These are phyloP conservation scores for Apodemia zela DNA, from an alignment of 2,888 invertebrate genomes.

Conservation along the genomic window DNA sequence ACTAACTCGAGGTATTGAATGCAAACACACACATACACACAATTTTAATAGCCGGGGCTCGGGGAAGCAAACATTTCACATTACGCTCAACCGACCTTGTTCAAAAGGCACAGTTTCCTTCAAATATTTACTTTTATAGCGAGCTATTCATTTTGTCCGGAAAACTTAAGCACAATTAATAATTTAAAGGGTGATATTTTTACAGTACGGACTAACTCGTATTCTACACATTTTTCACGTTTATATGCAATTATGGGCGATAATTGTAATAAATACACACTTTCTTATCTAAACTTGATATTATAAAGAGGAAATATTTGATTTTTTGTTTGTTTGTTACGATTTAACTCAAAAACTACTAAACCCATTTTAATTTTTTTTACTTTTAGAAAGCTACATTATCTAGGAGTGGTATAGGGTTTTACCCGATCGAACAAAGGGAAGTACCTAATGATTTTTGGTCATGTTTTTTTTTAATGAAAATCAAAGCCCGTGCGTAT, in stretches of 20 bases:
- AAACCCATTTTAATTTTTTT: too few species aligned
- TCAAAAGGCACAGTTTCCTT: constrained; percentile 32
- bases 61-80: constrained; percentile 30
- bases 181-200: constrained; percentile 12
- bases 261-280: background rate
- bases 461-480: too few species aligned
- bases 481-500: too few species aligned
- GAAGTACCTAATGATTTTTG: too few species aligned
- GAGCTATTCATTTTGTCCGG: constrained; percentile 44
- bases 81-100: constrained; percentile 34
- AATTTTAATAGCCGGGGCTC: constrained; percentile 27
- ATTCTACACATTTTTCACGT: background rate
- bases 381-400: too few species aligned
- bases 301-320: too few species aligned
- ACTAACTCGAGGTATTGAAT: constrained; percentile 25
- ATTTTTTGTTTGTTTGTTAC: too few species aligned
- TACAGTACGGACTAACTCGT: background rate
- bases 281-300: too few species aligned
- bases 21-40: constrained; percentile 28
- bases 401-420: too few species aligned
- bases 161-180: constrained; percentile 32
- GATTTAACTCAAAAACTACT: too few species aligned
- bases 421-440: too few species aligned
- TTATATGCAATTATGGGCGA: background rate
- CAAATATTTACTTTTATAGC: constrained; percentile 33